Evolutionary conservation across 2,113 vertebrate genomes (phyloP).

Genomic region (Kryptolebias marmoratus): DNA sequence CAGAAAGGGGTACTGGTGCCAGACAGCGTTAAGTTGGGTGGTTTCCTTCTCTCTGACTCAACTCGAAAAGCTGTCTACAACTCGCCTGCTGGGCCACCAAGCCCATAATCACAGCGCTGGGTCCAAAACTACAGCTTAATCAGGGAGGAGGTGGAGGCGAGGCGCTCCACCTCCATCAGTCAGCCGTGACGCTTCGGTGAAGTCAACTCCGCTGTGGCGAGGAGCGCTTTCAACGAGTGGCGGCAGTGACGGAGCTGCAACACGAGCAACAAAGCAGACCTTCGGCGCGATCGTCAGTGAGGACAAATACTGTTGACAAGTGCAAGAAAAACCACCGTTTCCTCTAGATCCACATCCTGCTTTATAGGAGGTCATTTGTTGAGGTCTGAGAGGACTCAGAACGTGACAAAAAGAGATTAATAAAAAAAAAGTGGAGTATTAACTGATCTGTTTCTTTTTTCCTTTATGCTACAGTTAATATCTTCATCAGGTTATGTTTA

Average conservation of each 20-base stretch:
- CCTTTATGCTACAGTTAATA: too few species aligned
- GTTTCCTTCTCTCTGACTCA: slow-evolving; percentile 43
- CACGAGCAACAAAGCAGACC: neutral
- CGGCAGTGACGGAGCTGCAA: slow-evolving; percentile 28
- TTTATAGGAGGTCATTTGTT: slow-evolving; percentile 13
- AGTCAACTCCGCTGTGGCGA: slow-evolving; percentile 36
- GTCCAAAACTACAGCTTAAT: slow-evolving; percentile 63
- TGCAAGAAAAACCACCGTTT: neutral
- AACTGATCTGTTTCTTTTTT: too few species aligned
- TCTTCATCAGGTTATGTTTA: too few species aligned
- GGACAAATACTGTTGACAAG: slow-evolving; percentile 23
- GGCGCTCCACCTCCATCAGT: slow-evolving; percentile 57
- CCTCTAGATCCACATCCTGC: neutral
- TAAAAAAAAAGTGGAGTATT: too few species aligned
- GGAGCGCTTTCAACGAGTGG: slow-evolving; percentile 61
- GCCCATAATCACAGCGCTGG: slow-evolving; percentile 67
- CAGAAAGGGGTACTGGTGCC: slow-evolving; percentile 26
- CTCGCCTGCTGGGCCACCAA: slow-evolving; percentile 38
- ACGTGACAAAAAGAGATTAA: neutral
- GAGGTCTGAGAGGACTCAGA: neutral
- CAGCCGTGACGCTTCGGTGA: slow-evolving; percentile 34
- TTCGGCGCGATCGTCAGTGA: slow-evolving; percentile 17
- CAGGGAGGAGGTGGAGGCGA: slow-evolving; percentile 36
- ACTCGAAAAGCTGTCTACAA: slow-evolving; percentile 31
- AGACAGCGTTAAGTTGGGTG: slow-evolving; percentile 38